Base-by-base conservation (phyloP, 2,888 invertebrate species). In the Pseudeuparius sepicola region DNA sequence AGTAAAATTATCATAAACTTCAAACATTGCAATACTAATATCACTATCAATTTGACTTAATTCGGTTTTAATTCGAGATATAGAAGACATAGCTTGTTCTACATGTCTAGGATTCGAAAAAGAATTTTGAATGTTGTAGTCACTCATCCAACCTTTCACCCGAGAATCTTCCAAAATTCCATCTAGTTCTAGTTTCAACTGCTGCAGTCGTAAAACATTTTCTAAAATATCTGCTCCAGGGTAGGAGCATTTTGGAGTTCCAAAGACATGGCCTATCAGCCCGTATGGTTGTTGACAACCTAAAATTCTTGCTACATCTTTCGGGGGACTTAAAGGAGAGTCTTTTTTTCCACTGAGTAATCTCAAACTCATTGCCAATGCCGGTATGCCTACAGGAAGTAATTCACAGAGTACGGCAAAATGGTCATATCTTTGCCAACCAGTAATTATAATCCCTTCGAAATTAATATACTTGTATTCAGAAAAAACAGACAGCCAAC, bases 341-440 rank as follows among this genome's bases (percentile, higher is more conserved):
- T 54, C 55, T 35, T 48, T 59, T 39, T 39, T 31, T 45, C 50
- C 51, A 41, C 31, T 40, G 16, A 51, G 55, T 4, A 70, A 49
- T 4, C 72, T 53, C 35, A 81, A 58, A 58, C 72, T 73, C 44
- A 77, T 62, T 13, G 75, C 75, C 38, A 80, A 53, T 2, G 77
- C 75, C 4, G 80, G 80, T 34, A 78, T 62, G 1, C 72, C 68
- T 7, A 73, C 71, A 0, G 79, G 78, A 25, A 80, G 57, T 10
- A 78, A 56, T 54, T 80, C 80, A 48, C 78, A 78, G 4, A 80
- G 60, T 4, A 73, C 70, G 2, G 78, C 72, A 56, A 79, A 79
- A 54, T 80, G 79, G 53, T 80, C 79, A 50, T 78, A 80, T 43
- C 73, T 62, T 45, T 71, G 71, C 73, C 73, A 73, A 3, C 75